Base-by-base conservation (phyloP, 1,140 invertebrate genomes). In the Cydia amplana region DNA sequence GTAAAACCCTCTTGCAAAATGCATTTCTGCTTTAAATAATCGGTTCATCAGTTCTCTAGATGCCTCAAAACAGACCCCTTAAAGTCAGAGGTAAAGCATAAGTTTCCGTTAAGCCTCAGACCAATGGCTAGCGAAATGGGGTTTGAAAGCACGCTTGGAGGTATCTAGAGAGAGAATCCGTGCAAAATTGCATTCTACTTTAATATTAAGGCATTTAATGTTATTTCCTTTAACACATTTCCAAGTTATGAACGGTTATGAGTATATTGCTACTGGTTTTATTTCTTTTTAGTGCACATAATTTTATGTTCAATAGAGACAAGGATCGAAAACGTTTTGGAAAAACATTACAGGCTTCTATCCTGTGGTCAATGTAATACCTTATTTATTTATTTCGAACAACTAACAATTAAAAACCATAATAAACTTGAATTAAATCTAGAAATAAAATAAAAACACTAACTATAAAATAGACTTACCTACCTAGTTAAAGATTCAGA, bases 71-170 rank as follows among this genome's bases (percentile, higher is more conserved):
- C 49, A 51, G 49, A n/a, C 16, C 16, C 12, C 16, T 51, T 51
- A 51, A n/a, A n/a, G 49, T 51, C 55, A 60, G 20, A 60, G 55
- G 55, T 20, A 23, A 60, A 60, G 7, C 55, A 60, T 60, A 60
- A 60, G 55, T 60, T 60, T 60, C 20, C 6, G 55, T 60, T 60
- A 60, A 23, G 10, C 55, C 55, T 2, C 49, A 12, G 55, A n/a
- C 46, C 9, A 23, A 60, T 20, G 55, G 55, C 10, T 20, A 23
- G 20, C 7, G 18, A 55, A 55, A 60, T 60, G 20, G 12, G 55
- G 18, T 60, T 60, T 23, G 51, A 55, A 55, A 60, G 55, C 20
- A 60, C 51, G 51, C 51, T 18, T 18, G 51, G n/a, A 51, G n/a
- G 3, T 60, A n/a, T 60, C 55, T 60, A n/a, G 55, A 7, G 20